These are phyloP conservation scores for Montipora capitata DNA, from an alignment of 92 coral and sea anemone genomes.

Conservation along the genomic window DNA sequence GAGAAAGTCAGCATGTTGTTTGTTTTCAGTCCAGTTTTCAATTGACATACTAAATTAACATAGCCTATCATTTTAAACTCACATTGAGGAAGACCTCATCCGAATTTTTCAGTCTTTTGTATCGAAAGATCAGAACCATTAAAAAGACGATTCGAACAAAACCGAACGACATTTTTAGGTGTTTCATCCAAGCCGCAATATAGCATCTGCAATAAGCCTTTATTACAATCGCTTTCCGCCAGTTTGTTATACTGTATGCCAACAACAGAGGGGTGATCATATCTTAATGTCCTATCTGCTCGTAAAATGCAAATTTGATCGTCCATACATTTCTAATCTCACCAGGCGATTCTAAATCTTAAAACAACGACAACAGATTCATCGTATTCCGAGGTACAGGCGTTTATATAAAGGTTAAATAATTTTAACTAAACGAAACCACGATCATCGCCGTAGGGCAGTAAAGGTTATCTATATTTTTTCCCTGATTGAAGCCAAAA, in stretches of 20 bases:
- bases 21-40: background rate
- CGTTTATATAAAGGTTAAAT: background rate
- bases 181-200: background rate
- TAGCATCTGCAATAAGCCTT: background rate
- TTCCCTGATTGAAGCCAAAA: background rate
- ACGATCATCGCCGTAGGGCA: background rate
- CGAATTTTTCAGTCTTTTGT: background rate
- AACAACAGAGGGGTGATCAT: background rate
- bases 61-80: conserved; percentile 6
- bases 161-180: background rate
- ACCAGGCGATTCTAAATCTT: background rate
- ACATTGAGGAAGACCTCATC: background rate
- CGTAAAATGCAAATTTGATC: conserved; percentile 16
- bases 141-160: background rate
- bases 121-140: background rate
- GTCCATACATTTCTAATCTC: background rate
- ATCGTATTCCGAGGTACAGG: background rate
- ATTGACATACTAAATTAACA: background rate
- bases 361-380: background rate
- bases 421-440: background rate
- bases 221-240: background rate
- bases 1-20: background rate
- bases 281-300: background rate
- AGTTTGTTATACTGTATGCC: conserved; percentile 1
- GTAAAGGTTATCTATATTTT: conserved; percentile 13